A percentile compares a stretch with the other conserved stretches of the same genome.
These are phyloP conservation scores for Scrobipalpa costella DNA, from an alignment of 2,888 invertebrate species.

Conservation along the genomic window DNA sequence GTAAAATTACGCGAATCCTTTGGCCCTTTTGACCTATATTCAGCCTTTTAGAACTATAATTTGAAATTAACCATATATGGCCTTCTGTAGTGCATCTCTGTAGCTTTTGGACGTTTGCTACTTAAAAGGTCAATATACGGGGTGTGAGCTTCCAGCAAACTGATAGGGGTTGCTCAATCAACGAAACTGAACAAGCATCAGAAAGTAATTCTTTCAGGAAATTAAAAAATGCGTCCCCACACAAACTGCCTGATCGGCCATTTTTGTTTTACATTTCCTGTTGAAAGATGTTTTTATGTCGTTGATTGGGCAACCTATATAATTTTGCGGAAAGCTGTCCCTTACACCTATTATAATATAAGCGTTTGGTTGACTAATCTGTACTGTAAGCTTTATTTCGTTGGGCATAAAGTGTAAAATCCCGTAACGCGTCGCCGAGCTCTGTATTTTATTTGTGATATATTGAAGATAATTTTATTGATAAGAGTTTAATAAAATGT, in stretches of 20 bases:
- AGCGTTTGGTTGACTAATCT: slow-evolving; percentile 32
- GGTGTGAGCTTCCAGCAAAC: too few relatives aligned
- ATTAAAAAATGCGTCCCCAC: too few relatives aligned
- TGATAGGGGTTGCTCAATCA: too few relatives aligned
- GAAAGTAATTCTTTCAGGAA: too few relatives aligned
- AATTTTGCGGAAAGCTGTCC: too few relatives aligned
- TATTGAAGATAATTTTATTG: slow-evolving; percentile 77
- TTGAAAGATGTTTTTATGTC: too few relatives aligned
- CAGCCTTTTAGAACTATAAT: slow-evolving; percentile 6
- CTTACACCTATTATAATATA: too few relatives aligned
- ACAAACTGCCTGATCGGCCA: too few relatives aligned
- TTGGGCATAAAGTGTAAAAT: slow-evolving; percentile 24
- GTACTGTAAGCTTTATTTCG: slow-evolving; percentile 38
- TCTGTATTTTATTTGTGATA: slow-evolving; percentile 77
- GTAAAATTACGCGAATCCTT: not conserved
- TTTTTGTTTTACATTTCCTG: too few relatives aligned
- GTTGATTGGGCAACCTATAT: too few relatives aligned
- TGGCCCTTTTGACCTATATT: not conserved
- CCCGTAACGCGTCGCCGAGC: slow-evolving; percentile 42
- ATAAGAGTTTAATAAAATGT: slow-evolving; percentile 75
- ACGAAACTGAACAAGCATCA: too few relatives aligned
- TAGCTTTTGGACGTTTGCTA: slow-evolving; percentile 7
- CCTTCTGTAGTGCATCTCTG: not conserved
- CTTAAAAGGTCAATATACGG: not conserved
- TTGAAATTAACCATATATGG: slow-evolving; percentile 10